A percentile compares a stretch with the other conserved stretches of the same genome.
These are phyloP conservation scores for Emys orbicularis DNA, from an alignment of 2,797 vertebrate genomes.

Conservation along the genomic window DNA sequence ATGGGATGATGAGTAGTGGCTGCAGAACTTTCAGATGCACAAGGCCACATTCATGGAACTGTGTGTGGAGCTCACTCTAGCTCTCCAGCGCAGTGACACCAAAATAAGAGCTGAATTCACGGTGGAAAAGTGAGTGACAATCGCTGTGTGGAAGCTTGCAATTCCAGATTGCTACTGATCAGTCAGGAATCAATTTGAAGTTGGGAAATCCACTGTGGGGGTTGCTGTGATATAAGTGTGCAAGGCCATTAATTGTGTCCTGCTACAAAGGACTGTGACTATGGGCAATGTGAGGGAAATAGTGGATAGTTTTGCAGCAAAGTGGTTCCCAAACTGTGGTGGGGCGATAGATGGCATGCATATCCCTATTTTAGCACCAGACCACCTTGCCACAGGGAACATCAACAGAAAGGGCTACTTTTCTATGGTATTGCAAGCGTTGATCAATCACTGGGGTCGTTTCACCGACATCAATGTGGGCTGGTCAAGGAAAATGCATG, in stretches of 20 bases:
- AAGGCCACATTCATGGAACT: background rate
- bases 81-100: background rate
- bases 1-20: background rate
- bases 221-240: background rate
- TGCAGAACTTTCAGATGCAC: background rate
- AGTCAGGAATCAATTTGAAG: background rate
- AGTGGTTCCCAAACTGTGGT: background rate
- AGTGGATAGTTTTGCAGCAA: background rate
- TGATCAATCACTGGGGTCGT: background rate
- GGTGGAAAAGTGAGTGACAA: background rate
- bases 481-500: background rate
- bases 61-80: background rate
- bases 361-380: background rate
- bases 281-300: background rate
- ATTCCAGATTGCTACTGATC: background rate
- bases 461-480: background rate
- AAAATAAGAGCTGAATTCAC: background rate
- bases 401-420: background rate
- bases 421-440: background rate
- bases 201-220: background rate
- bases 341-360: background rate
- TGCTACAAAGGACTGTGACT: background rate
- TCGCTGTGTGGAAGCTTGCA: background rate
- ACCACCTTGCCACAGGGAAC: background rate
- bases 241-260: background rate